These are phyloP conservation scores for Drosophila ustulata DNA, from an alignment of 2,888 invertebrate species.

Conservation along the genomic window DNA sequence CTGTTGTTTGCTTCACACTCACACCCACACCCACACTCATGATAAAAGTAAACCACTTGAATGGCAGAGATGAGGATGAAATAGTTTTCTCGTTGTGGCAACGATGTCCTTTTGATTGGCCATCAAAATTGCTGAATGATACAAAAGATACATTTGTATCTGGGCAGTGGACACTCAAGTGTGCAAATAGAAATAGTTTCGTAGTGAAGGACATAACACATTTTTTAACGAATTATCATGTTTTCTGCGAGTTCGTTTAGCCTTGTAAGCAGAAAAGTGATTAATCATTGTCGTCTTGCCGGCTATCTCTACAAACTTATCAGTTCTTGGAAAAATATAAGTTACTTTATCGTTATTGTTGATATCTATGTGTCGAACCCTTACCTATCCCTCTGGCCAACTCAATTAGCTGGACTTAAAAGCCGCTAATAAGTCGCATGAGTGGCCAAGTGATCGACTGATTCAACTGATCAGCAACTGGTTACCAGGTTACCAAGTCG, in stretches of 20 bases:
- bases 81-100: background rate
- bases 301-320: slow-evolving; percentile 23
- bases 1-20: background rate
- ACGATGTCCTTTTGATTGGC: background rate
- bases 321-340: slow-evolving; percentile 29
- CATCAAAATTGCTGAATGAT: background rate
- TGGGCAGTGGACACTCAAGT: too few species aligned
- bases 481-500: slow-evolving; percentile 8
- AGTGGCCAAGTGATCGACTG: background rate
- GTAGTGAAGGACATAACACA: background rate
- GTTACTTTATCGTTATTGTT: slow-evolving; percentile 16
- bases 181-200: background rate
- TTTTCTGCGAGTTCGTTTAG: too few species aligned
- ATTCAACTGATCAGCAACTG: background rate
- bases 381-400: slow-evolving; percentile 52
- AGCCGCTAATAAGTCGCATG: slow-evolving; percentile 12
- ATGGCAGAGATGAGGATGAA: background rate
- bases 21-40: background rate
- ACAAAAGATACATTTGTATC: background rate
- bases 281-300: slow-evolving; percentile 28
- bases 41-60: slow-evolving; percentile 13
- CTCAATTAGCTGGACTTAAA: slow-evolving; percentile 22
- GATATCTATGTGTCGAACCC: slow-evolving; percentile 18
- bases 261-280: background rate
- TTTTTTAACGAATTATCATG: background rate